Percentiles rank a stretch among this genome's conserved stretches.
Evolutionary conservation across 2,888 invertebrate species (phyloP).

Genomic region (Sipha maydis): DNA sequence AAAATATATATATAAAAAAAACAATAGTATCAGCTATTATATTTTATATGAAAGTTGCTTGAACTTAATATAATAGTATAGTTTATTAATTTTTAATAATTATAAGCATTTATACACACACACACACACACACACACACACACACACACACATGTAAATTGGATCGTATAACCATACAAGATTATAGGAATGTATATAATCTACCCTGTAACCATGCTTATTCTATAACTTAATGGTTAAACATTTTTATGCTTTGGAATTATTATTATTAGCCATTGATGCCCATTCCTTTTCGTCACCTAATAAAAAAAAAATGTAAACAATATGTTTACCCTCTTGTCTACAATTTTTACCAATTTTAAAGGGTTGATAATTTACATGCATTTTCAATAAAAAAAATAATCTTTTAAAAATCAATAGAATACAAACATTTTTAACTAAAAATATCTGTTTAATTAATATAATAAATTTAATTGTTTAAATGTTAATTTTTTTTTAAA

Average conservation of each 20-base stretch:
- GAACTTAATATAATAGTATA: constrained; percentile 3
- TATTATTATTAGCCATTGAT: constrained; percentile 62
- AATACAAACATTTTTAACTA: constrained; percentile 35
- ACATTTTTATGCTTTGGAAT: constrained; percentile 59
- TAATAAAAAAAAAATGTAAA: constrained; percentile 62
- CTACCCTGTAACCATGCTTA: constrained; percentile 58
- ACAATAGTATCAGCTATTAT: constrained; percentile 12
- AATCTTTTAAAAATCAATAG: neutral
- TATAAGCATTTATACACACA: neutral
- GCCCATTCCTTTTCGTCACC: constrained; percentile 63
- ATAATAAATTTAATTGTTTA: neutral
- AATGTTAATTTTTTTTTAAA: neutral
- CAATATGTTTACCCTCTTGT: constrained; percentile 51
- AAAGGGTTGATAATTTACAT: constrained; percentile 46
- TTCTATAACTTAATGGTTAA: constrained; percentile 45
- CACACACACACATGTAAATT: neutral
- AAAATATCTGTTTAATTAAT: constrained; percentile 6
- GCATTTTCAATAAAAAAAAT: constrained; percentile 40
- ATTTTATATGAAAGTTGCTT: neutral
- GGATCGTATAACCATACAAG: constrained; percentile 22
- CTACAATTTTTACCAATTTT: constrained; percentile 34
- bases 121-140: neutral
- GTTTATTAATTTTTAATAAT: constrained; percentile 6
- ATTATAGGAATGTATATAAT: constrained; percentile 46
- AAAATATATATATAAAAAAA: constrained; percentile 19